Conservation (phyloP, 2,888 invertebrate species). For the Hemicrepidius hirtus region DNA sequence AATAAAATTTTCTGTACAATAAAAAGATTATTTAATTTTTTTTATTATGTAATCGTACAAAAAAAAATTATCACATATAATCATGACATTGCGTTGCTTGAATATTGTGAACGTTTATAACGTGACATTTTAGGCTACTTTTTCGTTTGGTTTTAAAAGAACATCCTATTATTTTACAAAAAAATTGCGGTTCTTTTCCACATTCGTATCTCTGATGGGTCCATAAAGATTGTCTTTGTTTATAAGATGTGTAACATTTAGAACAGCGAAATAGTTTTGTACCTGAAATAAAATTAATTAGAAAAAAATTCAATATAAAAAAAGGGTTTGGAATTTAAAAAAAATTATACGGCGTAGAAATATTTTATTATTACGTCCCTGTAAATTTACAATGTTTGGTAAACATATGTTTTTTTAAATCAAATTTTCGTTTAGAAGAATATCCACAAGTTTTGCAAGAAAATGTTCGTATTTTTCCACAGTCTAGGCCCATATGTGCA, state of each 20-base stretch:
- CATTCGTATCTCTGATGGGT: conserved; percentile 5
- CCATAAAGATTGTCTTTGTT: neutral
- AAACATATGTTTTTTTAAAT: conserved; percentile 34
- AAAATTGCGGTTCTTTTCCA: conserved; percentile 20
- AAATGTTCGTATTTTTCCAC: conserved; percentile 49
- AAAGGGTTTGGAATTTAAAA: too few relatives aligned
- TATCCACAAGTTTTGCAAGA: conserved; percentile 54
- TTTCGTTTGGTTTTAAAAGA: conserved; percentile 1
- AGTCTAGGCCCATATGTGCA: conserved; percentile 32
- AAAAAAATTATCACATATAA: too few relatives aligned
- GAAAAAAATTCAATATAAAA: neutral
- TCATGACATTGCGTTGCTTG: too few relatives aligned
- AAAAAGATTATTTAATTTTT: too few relatives aligned
- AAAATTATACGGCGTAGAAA: too few relatives aligned
- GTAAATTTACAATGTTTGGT: neutral
- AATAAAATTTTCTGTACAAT: too few relatives aligned
- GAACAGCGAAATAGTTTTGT: neutral
- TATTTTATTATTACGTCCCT: neutral
- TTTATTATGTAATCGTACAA: too few relatives aligned
- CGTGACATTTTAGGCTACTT: conserved; percentile 2
- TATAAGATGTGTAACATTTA: neutral
- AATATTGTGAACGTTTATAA: neutral
- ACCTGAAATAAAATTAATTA: neutral
- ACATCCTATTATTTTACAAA: neutral
- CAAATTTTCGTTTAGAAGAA: conserved; percentile 54